Base-by-base conservation (phyloP, 2,113 vertebrate genomes). In the Excalfactoria chinensis region DNA sequence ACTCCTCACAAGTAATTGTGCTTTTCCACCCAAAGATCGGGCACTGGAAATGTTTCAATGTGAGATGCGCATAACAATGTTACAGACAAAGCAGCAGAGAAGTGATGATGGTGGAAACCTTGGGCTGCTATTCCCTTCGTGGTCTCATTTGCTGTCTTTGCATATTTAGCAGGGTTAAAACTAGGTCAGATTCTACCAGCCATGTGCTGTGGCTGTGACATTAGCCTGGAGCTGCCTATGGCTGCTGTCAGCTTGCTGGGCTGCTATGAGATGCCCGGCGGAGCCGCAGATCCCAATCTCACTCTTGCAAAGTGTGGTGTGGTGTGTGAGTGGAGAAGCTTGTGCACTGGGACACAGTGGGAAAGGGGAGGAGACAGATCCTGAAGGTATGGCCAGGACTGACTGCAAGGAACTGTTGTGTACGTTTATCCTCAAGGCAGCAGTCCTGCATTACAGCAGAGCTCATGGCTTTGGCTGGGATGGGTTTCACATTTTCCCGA, bases 111-210 rank as follows among this genome's bases (percentile, higher is more conserved):
- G 88, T 73, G 60, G n/a, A 84, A 63, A 58, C 22, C 49, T 55
- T 49, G 32, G 46, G 9, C 30, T 48, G 75, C 76, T 76, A 73
- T 66, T 43, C 74, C 72, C 46, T 5, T 1, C 77, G 21, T 0
- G 0, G 8, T 70, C 46, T 91, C 5, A 0, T 89, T 71, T 84
- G 93, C 78, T 93, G 41, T 51, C 72, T 69, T 67, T 86, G 70
- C 64, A 88, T 97, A 84, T 88, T 96, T 93, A 88, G 17, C 80
- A 83, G 69, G 84, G 90, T 96, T 97, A 97, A 56, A 95, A 95
- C 86, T 95, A 93, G 91, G 94, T 93, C 95, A 95, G 69, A 55
- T 62, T 90, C 25, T 16, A 62, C 84, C 69, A 13, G 20, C 72
- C 72, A 4, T 58, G 93, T 82, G 73, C 95, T 93, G 69, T 4